Evolutionary conservation across 2,888 invertebrate genomes (phyloP), one percentile per base, ranked within the genome.

Genomic region (Taenaris catops): DNA sequence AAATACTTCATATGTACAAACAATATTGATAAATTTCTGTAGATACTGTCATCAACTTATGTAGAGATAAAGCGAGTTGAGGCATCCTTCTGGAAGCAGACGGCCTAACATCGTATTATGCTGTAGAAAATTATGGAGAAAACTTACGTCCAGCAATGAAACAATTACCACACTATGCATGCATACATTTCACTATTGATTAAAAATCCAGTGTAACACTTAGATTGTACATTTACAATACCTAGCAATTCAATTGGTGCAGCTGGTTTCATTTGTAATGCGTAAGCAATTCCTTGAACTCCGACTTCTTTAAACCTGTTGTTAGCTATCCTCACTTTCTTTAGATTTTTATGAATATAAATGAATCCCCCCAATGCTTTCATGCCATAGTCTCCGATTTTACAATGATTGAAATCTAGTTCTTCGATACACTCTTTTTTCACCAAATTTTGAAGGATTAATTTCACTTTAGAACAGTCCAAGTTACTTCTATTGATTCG

Each of bases 391-490:
- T 92, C 88, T 1, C 84, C 88, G 27, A 92, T 89, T 48, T 88
- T 84, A 57, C 92, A 92, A 55, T 92, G 89, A 39, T 91, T 91
- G 27, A 92, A 87, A 60, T 92, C 90, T 16, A 92, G 53, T 51
- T 90, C 90, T 43, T 87, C 80, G 14, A 92, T 65, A 48, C 79
- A 64, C 41, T 75, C 79, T 44, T 86, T 81, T 42, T 86, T 88
- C 0, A 76, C 68, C 8, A 87, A 63, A 44, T 87, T 76, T 53
- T 89, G 89, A 12, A 91, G 72, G 24, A 92, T 75, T 1, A 89
- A 63, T 36, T 90, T 90, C 0, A 86, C 86, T 58, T 90, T 89
- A 0, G 76, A 71, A 51, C 89, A 89, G 53, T 90, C 89, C 23
- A 92, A 59, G 46, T 87, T 88, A 49, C 91, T 91, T 19, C 89